These are phyloP conservation scores for Bellardia bayeri DNA, from an alignment of 2,888 invertebrate genomes.

Conservation along the genomic window DNA sequence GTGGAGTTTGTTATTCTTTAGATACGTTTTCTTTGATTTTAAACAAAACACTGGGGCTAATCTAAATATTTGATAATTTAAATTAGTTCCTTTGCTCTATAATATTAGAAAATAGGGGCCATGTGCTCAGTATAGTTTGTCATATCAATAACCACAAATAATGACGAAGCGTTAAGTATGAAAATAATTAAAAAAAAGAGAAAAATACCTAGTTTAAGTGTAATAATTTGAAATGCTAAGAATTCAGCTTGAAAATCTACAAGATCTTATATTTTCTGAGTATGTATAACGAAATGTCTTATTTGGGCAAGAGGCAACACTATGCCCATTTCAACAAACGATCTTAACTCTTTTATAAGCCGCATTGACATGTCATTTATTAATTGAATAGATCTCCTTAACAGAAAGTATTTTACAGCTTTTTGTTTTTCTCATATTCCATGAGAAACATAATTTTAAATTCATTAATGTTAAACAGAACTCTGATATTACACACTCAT, in stretches of 20 bases:
- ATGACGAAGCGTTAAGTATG: conserved; percentile 34
- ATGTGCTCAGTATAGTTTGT: conserved; percentile 53
- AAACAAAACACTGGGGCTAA: conserved; percentile 39
- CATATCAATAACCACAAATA: conserved; percentile 47
- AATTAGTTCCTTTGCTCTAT: conserved; percentile 6
- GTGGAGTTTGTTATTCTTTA: conserved; percentile 14
- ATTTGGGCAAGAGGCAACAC: neutral
- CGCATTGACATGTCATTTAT: conserved; percentile 3
- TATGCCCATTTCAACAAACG: neutral
- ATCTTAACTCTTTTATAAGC: neutral
- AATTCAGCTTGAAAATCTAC: neutral
- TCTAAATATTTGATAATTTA: conserved; percentile 52
- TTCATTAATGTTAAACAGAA: neutral
- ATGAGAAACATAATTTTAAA: conserved; percentile 6
- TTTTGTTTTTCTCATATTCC: neutral
- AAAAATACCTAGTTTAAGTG: neutral
- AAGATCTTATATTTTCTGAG: no score
- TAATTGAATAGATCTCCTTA: neutral
- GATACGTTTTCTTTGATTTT: conserved; percentile 5
- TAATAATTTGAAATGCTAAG: neutral
- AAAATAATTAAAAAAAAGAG: neutral
- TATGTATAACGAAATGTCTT: no score
- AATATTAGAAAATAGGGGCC: conserved; percentile 19
- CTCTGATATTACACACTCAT: neutral
- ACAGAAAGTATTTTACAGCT: neutral